Percentiles rank a stretch among this genome's conserved stretches.
phyloP scores from a whole-genome alignment of 2,888 invertebrate species.

The Drosophila tanythrix region DNA sequence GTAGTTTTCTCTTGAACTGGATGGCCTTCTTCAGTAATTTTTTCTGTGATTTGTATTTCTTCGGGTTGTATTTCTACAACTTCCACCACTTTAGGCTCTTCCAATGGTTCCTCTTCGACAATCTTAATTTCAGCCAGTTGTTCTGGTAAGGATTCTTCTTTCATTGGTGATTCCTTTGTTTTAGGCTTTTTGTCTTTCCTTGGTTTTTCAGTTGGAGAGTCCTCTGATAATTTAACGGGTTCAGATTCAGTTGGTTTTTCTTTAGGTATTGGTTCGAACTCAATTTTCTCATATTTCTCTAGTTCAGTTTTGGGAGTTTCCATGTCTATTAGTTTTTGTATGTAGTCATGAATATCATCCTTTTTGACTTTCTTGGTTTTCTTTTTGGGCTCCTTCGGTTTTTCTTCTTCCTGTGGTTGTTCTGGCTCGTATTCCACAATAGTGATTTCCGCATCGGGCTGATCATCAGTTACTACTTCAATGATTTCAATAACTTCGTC shows the following conservation, averaged over 20 bases:
- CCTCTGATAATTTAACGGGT: conserved; percentile 65
- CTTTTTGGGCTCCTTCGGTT: conserved; percentile 78
- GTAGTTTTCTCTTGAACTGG: conserved; percentile 80
- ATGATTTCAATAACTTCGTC: conserved; percentile 84
- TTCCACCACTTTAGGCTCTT: conserved; percentile 61
- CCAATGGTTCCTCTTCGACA: conserved; percentile 58
- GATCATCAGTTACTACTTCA: conserved; percentile 81
- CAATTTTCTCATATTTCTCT: conserved; percentile 84
- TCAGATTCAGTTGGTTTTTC: conserved; percentile 56
- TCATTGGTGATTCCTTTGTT: conserved; percentile 49
- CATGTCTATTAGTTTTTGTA: conserved; percentile 78
- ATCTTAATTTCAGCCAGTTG: conserved; percentile 57
- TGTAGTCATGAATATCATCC: conserved; percentile 81
- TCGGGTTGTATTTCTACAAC: conserved; percentile 74
- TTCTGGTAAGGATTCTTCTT: conserved; percentile 46
- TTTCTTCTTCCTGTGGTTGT: conserved; percentile 81
- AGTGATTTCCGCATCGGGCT: conserved; percentile 81
- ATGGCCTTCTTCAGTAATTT: conserved; percentile 73
- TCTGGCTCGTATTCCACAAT: conserved; percentile 74
- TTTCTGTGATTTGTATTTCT: conserved; percentile 73
- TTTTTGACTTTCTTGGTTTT: conserved; percentile 81
- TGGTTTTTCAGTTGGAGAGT: conserved; percentile 74
- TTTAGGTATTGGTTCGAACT: conserved; percentile 75
- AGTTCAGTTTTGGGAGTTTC: conserved; percentile 81
- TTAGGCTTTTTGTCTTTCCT: conserved; percentile 77